Evolutionary conservation across 2,888 invertebrate species (phyloP).

Genomic region (Brachylomia viminalis): DNA sequence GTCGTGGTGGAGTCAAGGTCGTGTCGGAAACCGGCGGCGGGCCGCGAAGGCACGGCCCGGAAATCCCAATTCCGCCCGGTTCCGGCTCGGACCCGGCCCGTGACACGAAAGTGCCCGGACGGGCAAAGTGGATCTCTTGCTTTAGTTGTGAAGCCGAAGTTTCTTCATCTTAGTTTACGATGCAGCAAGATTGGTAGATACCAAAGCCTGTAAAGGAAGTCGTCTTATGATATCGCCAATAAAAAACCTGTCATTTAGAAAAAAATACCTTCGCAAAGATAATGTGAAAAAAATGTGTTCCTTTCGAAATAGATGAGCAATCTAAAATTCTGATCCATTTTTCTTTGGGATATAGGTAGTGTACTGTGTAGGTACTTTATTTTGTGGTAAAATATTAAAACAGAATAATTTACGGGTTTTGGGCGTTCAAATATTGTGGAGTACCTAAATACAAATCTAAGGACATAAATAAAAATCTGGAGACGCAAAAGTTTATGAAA

Average conservation of each 20-base stretch:
- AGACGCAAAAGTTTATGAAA: background rate
- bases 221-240: background rate
- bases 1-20: constrained; percentile 29
- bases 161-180: constrained; percentile 8
- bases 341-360: background rate
- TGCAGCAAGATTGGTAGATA: background rate
- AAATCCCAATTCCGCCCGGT: constrained; percentile 61
- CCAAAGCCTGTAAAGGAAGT: background rate
- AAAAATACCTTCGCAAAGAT: too few relatives aligned
- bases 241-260: background rate
- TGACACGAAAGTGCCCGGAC: constrained; percentile 44
- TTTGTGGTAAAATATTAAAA: background rate
- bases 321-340: background rate
- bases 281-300: background rate
- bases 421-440: background rate
- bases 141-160: background rate
- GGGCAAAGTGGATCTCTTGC: constrained; percentile 10
- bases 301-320: background rate
- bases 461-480: too few relatives aligned
- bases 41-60: constrained; percentile 63
- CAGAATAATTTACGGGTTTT: background rate
- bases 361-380: background rate
- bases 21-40: constrained; percentile 46
- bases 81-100: constrained; percentile 33
- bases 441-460: background rate